phyloP scores from a whole-genome alignment of 2,113 vertebrate genomes.

The Elephantulus edwardii region DNA sequence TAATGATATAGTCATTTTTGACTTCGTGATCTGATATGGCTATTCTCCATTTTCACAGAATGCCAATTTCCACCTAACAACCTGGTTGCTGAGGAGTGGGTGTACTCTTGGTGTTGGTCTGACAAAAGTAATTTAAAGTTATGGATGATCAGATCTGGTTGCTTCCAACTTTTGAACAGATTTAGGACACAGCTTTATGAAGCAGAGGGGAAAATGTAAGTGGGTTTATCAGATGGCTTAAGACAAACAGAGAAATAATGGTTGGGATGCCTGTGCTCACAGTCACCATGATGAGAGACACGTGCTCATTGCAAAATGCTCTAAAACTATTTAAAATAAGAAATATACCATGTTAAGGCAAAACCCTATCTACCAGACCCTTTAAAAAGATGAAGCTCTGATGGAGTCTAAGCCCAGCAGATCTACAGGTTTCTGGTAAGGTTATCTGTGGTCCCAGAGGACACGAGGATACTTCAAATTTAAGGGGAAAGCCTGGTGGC shows the following conservation, averaged over 20 bases:
- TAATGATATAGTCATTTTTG: no score
- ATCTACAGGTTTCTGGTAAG: neutral
- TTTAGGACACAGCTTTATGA: neutral
- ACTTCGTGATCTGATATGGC: no score
- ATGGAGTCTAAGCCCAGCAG: neutral
- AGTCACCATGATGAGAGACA: neutral
- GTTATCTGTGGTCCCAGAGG: neutral
- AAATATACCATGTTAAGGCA: neutral
- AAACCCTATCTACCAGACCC: neutral
- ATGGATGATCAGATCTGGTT: neutral
- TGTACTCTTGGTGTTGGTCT: neutral
- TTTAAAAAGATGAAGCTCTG: neutral
- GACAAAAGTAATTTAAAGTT: neutral
- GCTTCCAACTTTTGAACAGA: neutral
- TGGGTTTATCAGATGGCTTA: neutral
- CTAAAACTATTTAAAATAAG: neutral
- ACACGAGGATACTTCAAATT: neutral
- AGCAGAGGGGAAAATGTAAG: neutral
- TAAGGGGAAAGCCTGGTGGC: rapidly evolving
- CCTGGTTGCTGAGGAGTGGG: neutral
- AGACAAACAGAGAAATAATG: neutral
- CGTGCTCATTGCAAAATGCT: neutral
- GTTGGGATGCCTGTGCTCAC: neutral
- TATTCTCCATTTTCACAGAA: neutral
- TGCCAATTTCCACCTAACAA: neutral